phyloP scores from a whole-genome alignment of 2,797 vertebrate species.

The Cryptoprocta ferox region DNA sequence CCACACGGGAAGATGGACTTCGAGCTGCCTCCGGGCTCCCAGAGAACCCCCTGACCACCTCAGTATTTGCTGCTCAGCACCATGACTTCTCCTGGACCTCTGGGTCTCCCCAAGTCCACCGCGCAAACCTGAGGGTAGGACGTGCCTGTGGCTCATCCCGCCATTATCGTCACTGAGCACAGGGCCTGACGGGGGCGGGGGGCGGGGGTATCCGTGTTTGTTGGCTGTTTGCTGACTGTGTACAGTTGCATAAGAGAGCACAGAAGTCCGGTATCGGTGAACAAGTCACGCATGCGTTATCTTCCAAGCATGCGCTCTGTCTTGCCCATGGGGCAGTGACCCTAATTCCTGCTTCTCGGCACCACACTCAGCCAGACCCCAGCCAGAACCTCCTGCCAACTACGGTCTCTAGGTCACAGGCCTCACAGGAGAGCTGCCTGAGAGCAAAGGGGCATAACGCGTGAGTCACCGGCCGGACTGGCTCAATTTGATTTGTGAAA shows the following conservation, averaged over 20 bases:
- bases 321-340: background rate
- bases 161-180: background rate
- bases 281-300: too few relatives aligned
- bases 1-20: background rate
- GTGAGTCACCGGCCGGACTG: background rate
- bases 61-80: background rate
- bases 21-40: background rate
- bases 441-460: background rate
- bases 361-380: background rate
- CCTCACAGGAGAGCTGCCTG: background rate
- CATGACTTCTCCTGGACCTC: background rate
- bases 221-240: background rate
- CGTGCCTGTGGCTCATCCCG: background rate
- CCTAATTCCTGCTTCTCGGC: background rate
- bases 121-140: background rate
- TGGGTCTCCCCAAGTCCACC: background rate
- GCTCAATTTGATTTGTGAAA: background rate
- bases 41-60: background rate
- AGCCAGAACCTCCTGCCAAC: background rate
- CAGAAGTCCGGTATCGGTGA: background rate
- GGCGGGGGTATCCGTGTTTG: too few relatives aligned
- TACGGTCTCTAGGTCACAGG: background rate
- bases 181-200: rapidly evolving
- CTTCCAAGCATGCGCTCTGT: background rate
- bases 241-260: background rate